Evolutionary conservation across 2,113 vertebrate genomes (phyloP).

Genomic region (Siniperca chuatsi): DNA sequence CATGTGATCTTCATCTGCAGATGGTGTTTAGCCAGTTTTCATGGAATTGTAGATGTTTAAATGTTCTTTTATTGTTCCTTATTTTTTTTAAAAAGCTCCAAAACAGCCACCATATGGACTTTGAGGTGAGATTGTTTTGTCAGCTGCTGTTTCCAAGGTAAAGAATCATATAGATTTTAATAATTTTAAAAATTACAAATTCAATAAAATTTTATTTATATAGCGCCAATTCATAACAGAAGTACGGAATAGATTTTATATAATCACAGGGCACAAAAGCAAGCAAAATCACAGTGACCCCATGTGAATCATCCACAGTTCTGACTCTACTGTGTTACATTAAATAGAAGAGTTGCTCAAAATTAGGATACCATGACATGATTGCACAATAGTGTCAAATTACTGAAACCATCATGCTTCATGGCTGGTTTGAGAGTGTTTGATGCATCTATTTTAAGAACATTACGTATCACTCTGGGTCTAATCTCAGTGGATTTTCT

Average conservation of each 20-base stretch:
- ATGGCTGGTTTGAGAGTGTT: slow-evolving; percentile 10
- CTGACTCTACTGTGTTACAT: neutral
- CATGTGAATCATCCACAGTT: slow-evolving; percentile 2
- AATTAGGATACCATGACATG: neutral
- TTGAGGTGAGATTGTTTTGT: neutral
- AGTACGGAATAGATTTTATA: neutral
- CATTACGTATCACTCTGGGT: slow-evolving; percentile 4
- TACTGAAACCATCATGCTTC: neutral
- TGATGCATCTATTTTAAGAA: slow-evolving; percentile 55
- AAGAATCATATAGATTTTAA: neutral
- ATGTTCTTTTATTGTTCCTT: too few relatives aligned
- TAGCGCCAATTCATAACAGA: too few relatives aligned
- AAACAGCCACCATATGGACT: neutral
- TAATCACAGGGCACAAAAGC: neutral
- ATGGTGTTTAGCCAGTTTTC: neutral
- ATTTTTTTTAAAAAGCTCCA: too few relatives aligned
- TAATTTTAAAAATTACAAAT: neutral
- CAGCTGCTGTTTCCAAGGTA: neutral
- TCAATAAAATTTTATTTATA: too few relatives aligned
- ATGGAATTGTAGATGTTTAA: neutral
- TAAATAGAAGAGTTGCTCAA: neutral
- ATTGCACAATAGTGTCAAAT: slow-evolving; percentile 11
- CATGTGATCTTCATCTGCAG: neutral
- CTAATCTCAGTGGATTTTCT: slow-evolving; percentile 53
- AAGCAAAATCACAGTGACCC: neutral